Percentiles rank a stretch among this genome's conserved stretches.
Conservation (phyloP, 2,888 invertebrate species). For the Lepas anatifera region DNA sequence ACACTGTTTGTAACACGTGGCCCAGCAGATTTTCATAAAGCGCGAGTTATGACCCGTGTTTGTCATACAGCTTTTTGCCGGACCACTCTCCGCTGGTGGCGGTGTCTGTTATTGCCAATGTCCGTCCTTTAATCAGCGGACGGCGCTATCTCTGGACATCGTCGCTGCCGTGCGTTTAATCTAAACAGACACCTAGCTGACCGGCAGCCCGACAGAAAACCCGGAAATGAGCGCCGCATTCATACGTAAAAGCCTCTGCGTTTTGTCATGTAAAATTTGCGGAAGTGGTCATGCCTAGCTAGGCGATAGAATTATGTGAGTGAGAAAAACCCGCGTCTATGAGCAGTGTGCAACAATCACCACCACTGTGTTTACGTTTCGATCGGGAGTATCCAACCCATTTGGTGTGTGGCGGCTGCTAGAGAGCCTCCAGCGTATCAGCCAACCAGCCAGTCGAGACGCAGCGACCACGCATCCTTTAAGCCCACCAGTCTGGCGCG, state of each 20-base stretch:
- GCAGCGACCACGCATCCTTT: not conserved
- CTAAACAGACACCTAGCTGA: not conserved
- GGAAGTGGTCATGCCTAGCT: not conserved
- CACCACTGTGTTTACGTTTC: too few relatives aligned
- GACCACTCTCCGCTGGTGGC: not conserved
- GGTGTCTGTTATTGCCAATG: not conserved
- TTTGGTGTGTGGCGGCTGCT: too few relatives aligned
- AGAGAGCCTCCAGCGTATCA: too few relatives aligned
- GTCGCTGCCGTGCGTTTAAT: not conserved
- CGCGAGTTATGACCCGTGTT: constrained; percentile 10
- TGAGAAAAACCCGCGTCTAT: too few relatives aligned
- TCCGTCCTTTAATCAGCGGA: not conserved
- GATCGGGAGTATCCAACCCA: too few relatives aligned
- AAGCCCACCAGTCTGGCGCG: not conserved
- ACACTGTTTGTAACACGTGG: constrained; percentile 9
- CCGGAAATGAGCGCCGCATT: constrained; percentile 7
- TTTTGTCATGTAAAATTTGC: not conserved
- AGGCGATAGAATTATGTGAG: too few relatives aligned
- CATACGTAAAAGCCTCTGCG: not conserved
- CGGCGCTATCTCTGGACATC: not conserved
- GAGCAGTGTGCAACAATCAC: too few relatives aligned
- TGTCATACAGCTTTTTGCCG: constrained; percentile 4
- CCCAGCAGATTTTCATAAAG: constrained; percentile 9
- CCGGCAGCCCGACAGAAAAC: not conserved
- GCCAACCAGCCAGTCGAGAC: not conserved